Evolutionary conservation across 2,888 invertebrate genomes (phyloP), one percentile per base, ranked within the genome.

Genomic region (Phasia obesa): DNA sequence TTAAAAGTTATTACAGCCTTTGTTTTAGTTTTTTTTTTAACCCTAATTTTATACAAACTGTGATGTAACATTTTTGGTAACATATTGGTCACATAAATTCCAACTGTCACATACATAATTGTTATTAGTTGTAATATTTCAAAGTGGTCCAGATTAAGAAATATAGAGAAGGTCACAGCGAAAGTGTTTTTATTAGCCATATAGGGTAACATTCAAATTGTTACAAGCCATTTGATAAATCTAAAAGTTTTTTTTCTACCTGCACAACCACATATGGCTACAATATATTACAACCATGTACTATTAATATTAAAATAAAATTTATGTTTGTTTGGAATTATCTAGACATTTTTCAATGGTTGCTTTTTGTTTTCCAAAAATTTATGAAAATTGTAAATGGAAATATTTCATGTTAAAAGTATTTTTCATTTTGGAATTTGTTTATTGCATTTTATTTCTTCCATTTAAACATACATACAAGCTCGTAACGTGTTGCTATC

Each of bases 341-440:
- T 35, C n/a, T 1, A 76, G 59, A 53, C 35, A 69, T 69, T 74
- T 73, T 62, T 31, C 59, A 60, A 35, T 65, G 57, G 27, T 71
- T 65, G 57, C 27, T 71, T 51, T 65, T 31, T 59, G 13, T 67
- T 67, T 65, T 47, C 4, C 19, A 51, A 75, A 35, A 51, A 70
- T 81, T 59, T 81, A 81, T 75, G 70, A 70, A 59, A 81, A 70
- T 70, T 59, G 27, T 69, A 11, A 55, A 55, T 55, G 49, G 60
- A 49, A 51, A 81, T 67, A 59, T 67, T 67, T 55, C 51, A 59
- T 75, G 27, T n/a, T 7, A 47, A 69, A 57, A 35, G 47, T 70
- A 35, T 57, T 59, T 57, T 47, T 57, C 47, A 70, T 44, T 44
- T 57, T 25, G 15, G 19, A 42, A 35, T 59, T 70, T 23, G 47